These are phyloP conservation scores for Acheta domesticus DNA, from an alignment of 2,888 invertebrate genomes.

Conservation along the genomic window DNA sequence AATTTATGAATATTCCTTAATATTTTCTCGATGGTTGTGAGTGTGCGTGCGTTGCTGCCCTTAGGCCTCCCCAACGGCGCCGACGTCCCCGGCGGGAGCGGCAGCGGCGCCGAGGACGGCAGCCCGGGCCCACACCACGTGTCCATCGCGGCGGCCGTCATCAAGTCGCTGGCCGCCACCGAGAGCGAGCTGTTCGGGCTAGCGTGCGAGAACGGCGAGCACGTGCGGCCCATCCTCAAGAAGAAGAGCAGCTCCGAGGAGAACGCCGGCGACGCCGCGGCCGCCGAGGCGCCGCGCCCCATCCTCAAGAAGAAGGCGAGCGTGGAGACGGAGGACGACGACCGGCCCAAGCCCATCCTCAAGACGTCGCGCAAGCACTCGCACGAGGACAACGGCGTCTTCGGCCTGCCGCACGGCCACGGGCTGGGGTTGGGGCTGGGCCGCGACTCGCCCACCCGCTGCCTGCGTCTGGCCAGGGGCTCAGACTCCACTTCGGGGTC, in stretches of 20 bases:
- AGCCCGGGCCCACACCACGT: slow-evolving; percentile 59
- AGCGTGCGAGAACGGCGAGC: slow-evolving; percentile 42
- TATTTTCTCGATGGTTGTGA: slow-evolving; percentile 24
- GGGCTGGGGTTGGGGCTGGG: neutral
- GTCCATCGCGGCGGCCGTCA: slow-evolving; percentile 65
- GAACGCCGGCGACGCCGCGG: slow-evolving; percentile 37
- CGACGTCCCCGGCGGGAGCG: slow-evolving; percentile 38
- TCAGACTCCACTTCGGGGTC: slow-evolving; percentile 32
- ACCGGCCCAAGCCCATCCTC: slow-evolving; percentile 71
- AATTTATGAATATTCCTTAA: no score
- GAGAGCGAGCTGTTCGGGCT: slow-evolving; percentile 22
- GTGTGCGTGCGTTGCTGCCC: neutral
- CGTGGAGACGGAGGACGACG: slow-evolving; percentile 53
- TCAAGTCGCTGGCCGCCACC: slow-evolving; percentile 59
- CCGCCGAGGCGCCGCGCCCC: slow-evolving; percentile 52
- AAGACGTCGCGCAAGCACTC: slow-evolving; percentile 68
- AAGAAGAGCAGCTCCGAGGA: slow-evolving; percentile 76
- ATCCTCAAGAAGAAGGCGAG: slow-evolving; percentile 79
- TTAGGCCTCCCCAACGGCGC: neutral
- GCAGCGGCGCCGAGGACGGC: slow-evolving; percentile 49
- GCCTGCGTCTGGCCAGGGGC: slow-evolving; percentile 22
- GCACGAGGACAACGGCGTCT: slow-evolving; percentile 37
- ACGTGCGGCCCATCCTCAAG: slow-evolving; percentile 74
- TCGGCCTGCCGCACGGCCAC: no score
- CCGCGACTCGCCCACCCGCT: slow-evolving; percentile 27